A percentile compares a stretch with the other conserved stretches of the same genome.
phyloP scores from a whole-genome alignment of 2,888 invertebrate species.

The Tenthredo mesomela region DNA sequence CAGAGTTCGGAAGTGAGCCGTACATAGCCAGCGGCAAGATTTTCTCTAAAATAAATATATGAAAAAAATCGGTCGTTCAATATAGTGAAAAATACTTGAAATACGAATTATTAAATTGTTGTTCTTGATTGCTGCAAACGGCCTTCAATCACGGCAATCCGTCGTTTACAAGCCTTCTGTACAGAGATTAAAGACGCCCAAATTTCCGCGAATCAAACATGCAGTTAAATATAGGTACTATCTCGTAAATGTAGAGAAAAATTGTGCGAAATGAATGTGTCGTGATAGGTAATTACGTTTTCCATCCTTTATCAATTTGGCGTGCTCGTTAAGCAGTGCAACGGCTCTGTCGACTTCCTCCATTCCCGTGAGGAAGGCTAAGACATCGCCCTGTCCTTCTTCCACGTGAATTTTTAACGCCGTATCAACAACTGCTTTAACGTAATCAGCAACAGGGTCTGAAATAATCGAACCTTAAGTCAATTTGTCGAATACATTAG shows the following conservation, averaged over 20 bases:
- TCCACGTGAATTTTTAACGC: conserved; percentile 93
- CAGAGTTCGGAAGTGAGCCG: conserved; percentile 90
- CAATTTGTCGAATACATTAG: background rate
- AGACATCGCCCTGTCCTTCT: conserved; percentile 91
- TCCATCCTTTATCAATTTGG: conserved; percentile 79
- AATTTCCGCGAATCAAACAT: background rate
- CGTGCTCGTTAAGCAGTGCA: conserved; percentile 83
- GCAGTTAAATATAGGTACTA: background rate
- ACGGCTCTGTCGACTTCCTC: conserved; percentile 94
- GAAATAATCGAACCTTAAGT: conserved; percentile 64
- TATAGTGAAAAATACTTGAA: background rate
- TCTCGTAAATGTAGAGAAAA: background rate
- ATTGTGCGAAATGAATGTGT: conserved; percentile 52
- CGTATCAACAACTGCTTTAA: conserved; percentile 92
- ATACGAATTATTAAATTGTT: background rate
- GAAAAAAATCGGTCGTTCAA: background rate
- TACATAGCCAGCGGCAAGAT: conserved; percentile 93
- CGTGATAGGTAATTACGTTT: conserved; percentile 65
- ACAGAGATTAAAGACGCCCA: background rate
- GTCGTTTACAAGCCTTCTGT: background rate
- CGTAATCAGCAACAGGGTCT: conserved; percentile 94
- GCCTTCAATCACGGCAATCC: background rate
- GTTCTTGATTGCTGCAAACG: background rate
- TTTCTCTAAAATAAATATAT: conserved; percentile 74
- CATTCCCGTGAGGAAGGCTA: conserved; percentile 96